phyloP scores from a whole-genome alignment of 2,113 vertebrate species.

The Alligator sinensis region DNA sequence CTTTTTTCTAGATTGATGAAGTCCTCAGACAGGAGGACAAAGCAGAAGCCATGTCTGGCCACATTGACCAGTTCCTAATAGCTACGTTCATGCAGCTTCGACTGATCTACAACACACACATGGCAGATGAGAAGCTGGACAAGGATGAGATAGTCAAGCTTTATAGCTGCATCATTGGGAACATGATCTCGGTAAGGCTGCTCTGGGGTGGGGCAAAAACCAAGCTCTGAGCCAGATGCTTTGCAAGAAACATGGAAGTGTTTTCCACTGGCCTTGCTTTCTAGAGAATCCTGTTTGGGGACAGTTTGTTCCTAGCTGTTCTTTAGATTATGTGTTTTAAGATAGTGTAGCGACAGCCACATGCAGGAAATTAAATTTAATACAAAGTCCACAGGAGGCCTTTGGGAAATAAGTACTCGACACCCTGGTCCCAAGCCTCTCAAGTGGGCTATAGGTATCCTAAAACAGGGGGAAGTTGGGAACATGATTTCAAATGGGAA shows the following conservation, averaged over 20 bases:
- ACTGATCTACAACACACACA: conserved; percentile 94
- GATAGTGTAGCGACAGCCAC: background rate
- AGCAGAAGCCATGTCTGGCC: conserved; percentile 97
- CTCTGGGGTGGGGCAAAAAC: background rate
- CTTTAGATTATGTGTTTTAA: background rate
- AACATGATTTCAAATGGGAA: background rate
- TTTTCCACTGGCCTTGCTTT: background rate
- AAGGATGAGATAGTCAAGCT: conserved; percentile 95
- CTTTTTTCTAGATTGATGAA: conserved; percentile 89
- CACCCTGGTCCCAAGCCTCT: background rate
- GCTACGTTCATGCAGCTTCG: conserved; percentile 97
- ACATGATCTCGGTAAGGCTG: conserved; percentile 94
- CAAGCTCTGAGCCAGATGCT: background rate
- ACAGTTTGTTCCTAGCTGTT: background rate
- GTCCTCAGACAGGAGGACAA: conserved; percentile 96
- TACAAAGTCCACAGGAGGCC: background rate
- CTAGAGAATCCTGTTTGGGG: rapidly evolving
- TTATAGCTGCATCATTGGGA: conserved; percentile 98
- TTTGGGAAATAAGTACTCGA: background rate
- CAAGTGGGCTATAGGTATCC: background rate
- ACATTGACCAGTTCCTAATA: conserved; percentile 98
- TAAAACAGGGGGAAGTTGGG: background rate
- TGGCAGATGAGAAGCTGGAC: conserved; percentile 95
- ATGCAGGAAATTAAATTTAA: background rate
- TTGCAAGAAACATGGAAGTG: background rate